Conservation (phyloP, 2,797 vertebrate genomes). For the Columba guinea region DNA sequence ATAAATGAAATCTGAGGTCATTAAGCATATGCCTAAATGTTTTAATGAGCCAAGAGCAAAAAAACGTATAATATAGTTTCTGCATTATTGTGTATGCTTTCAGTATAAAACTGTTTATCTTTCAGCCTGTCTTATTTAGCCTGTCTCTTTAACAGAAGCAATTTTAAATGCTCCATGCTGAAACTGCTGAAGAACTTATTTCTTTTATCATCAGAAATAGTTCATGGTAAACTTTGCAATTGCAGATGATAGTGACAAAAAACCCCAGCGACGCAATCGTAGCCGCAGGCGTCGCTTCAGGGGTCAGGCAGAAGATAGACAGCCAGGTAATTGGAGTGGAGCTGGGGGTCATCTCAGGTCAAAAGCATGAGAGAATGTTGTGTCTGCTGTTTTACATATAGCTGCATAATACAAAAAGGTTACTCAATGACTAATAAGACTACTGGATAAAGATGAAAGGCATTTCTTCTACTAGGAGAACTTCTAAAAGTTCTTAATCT, state of each 20-base stretch:
- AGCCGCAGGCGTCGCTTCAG: conserved; percentile 92
- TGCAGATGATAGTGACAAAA: conserved; percentile 95
- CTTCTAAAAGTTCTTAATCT: conserved; percentile 59
- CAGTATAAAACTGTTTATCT: conserved; percentile 39
- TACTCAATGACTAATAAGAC: conserved; percentile 76
- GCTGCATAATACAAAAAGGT: conserved; percentile 61
- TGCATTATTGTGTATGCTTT: conserved; percentile 51
- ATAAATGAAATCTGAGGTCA: conserved; percentile 49
- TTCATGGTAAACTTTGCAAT: conserved; percentile 84
- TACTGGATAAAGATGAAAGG: conserved; percentile 69
- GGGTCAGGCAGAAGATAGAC: conserved; percentile 95
- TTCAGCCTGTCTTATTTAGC: conserved; percentile 60
- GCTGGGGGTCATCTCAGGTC: conserved; percentile 73
- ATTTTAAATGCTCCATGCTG: conserved; percentile 64
- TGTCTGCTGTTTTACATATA: conserved; percentile 75
- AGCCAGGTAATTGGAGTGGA: conserved; percentile 92
- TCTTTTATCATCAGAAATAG: conserved; percentile 73
- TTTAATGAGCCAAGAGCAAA: conserved; percentile 39
- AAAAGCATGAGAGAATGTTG: conserved; percentile 83
- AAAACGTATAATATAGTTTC: conserved; percentile 15
- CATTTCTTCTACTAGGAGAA: conserved; percentile 54
- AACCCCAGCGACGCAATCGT: conserved; percentile 97
- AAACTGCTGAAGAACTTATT: conserved; percentile 69
- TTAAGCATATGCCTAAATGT: conserved; percentile 52
- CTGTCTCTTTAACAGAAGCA: conserved; percentile 59